These are phyloP conservation scores for Ectropis grisescens DNA, from an alignment of 1,140 invertebrate species.

Conservation along the genomic window DNA sequence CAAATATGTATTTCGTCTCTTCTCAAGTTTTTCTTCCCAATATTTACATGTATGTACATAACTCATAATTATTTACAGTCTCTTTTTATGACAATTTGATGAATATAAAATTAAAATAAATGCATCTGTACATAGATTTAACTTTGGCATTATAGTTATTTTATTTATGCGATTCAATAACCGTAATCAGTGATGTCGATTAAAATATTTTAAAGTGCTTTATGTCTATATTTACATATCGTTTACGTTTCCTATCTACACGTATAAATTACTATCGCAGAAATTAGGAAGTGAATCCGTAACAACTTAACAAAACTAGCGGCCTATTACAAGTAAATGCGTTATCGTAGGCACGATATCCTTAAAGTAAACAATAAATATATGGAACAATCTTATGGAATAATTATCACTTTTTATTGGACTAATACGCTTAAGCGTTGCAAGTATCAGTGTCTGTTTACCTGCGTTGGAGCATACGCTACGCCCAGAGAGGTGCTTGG, in stretches of 20 bases:
- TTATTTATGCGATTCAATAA: conserved; percentile 39
- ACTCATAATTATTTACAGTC: conserved; percentile 27
- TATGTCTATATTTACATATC: conserved; percentile 20
- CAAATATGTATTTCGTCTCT: conserved; percentile 52
- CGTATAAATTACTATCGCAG: conserved; percentile 61
- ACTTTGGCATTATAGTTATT: conserved; percentile 63
- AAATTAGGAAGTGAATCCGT: conserved; percentile 47
- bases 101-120: conserved; percentile 39
- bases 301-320: conserved; percentile 35
- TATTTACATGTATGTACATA: conserved; percentile 8
- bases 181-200: conserved; percentile 11
- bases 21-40: conserved; percentile 28
- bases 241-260: too few relatives aligned
- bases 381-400: conserved; percentile 43
- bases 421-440: conserved; percentile 66
- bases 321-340: conserved; percentile 44
- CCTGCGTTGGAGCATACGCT: conserved; percentile 73
- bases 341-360: conserved; percentile 15
- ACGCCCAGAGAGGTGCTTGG: conserved; percentile 87
- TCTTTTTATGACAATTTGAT: conserved; percentile 27
- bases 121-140: conserved; percentile 59
- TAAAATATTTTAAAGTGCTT: conserved; percentile 12
- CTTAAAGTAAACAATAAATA: conserved; percentile 46
- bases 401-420: conserved; percentile 63
- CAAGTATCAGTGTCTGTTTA: conserved; percentile 50